These are phyloP conservation scores for Argyresthia albistria DNA, from an alignment of 2,888 invertebrate species.

Conservation along the genomic window DNA sequence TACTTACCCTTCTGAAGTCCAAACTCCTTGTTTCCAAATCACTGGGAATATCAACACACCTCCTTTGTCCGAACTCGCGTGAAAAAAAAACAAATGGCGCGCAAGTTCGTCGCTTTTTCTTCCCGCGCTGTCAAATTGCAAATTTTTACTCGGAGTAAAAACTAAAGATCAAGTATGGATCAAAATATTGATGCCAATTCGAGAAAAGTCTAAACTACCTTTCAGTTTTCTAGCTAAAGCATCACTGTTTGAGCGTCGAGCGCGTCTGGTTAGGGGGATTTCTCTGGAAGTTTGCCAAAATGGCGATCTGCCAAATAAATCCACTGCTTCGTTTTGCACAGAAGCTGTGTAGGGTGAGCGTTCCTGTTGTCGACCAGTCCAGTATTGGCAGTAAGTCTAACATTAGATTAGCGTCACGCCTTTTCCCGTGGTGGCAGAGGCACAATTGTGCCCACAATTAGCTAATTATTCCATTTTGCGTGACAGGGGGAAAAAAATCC, in stretches of 20 bases:
- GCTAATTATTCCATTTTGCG: no score
- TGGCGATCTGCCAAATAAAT: slow-evolving; percentile 73
- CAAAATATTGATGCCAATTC: slow-evolving; percentile 7
- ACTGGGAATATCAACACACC: background rate
- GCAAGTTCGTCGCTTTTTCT: background rate
- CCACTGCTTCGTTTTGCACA: slow-evolving; percentile 21
- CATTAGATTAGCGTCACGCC: no score
- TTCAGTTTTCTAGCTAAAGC: slow-evolving; percentile 30
- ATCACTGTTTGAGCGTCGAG: slow-evolving; percentile 32
- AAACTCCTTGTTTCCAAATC: background rate
- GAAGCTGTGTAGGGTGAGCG: background rate
- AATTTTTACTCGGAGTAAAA: background rate
- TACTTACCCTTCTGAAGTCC: no score
- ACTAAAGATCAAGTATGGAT: slow-evolving; percentile 16
- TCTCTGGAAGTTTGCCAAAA: slow-evolving; percentile 51
- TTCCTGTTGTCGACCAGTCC: background rate
- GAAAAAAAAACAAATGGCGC: background rate
- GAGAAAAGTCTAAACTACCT: slow-evolving; percentile 23
- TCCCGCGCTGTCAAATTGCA: background rate
- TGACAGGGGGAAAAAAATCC: no score
- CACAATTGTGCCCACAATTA: no score
- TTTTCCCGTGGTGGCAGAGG: no score
- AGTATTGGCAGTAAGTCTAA: no score
- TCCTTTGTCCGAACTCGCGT: background rate
- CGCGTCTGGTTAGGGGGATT: slow-evolving; percentile 22